Conservation (phyloP, 2,797 vertebrate genomes). For the Pseudochromis fuscus region DNA sequence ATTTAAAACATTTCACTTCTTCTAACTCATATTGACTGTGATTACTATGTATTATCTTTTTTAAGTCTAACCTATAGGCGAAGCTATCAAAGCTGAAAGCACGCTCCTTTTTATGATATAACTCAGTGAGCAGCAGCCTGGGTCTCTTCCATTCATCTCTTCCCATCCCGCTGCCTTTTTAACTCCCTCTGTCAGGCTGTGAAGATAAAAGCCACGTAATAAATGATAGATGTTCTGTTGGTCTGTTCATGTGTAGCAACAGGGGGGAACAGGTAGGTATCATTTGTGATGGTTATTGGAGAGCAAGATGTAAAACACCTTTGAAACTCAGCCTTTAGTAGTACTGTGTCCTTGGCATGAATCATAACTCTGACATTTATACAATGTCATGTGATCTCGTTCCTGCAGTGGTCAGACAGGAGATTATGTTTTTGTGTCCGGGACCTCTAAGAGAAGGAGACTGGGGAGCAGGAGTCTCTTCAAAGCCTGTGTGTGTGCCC, state of each 20-base stretch:
- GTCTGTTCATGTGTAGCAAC: conserved; percentile 36
- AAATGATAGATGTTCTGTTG: conserved; percentile 29
- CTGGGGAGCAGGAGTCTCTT: conserved; percentile 79
- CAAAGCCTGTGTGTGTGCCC: conserved; percentile 86
- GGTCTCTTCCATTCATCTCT: conserved; percentile 39
- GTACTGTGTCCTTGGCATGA: conserved; percentile 5
- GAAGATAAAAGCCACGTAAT: conserved; percentile 55
- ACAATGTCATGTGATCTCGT: conserved; percentile 37
- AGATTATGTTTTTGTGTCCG: conserved; percentile 36
- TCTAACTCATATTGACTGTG: no score
- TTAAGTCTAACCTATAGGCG: neutral
- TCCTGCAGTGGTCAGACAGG: conserved; percentile 56
- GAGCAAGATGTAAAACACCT: conserved; percentile 19
- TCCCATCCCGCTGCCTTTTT: conserved; percentile 48
- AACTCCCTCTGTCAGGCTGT: conserved; percentile 30
- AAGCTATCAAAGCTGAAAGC: conserved; percentile 19
- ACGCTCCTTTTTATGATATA: conserved; percentile 26
- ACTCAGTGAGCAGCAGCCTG: conserved; percentile 15
- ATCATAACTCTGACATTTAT: conserved; percentile 22
- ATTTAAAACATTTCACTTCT: no score
- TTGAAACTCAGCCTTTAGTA: neutral
- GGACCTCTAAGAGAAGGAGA: conserved; percentile 84
- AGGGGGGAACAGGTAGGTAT: neutral
- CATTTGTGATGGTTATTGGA: conserved; percentile 18
- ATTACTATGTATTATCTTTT: neutral